These are phyloP conservation scores for Octodonta nipae DNA, from an alignment of 2,888 invertebrate genomes.

Conservation along the genomic window DNA sequence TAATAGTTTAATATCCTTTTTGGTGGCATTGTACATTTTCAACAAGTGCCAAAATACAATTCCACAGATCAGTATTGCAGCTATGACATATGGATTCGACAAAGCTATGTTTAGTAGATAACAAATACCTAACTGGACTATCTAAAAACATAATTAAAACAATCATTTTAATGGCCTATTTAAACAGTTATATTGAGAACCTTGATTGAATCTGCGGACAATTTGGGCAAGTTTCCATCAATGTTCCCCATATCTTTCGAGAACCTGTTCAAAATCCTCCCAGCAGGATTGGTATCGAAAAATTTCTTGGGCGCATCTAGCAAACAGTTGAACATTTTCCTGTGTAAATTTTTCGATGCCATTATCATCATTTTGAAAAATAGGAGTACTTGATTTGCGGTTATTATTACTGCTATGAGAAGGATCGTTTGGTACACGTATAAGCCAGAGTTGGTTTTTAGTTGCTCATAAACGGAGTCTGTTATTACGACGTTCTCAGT, in stretches of 20 bases:
- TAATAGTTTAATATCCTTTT: conserved; percentile 55
- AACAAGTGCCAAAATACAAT: conserved; percentile 51
- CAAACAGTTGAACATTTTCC: conserved; percentile 61
- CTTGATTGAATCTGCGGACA: conserved; percentile 46
- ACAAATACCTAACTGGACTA: too few species aligned
- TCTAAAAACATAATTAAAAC: too few species aligned
- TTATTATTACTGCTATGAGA: too few species aligned
- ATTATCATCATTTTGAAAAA: conserved; percentile 62
- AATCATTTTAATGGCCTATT: too few species aligned
- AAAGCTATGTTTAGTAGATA: conserved; percentile 55
- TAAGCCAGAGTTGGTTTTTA: too few species aligned
- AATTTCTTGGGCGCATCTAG: conserved; percentile 49
- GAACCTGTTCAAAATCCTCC: conserved; percentile 65
- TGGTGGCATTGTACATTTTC: conserved; percentile 50
- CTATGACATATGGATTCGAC: conserved; percentile 50
- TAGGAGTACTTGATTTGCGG: too few species aligned
- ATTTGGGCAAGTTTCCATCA: conserved; percentile 58
- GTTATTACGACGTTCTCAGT: too few species aligned
- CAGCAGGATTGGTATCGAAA: conserved; percentile 72
- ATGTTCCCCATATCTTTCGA: conserved; percentile 72
- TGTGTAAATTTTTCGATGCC: conserved; percentile 63
- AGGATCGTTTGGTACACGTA: too few species aligned
- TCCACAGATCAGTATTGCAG: conserved; percentile 47
- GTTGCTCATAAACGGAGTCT: too few species aligned
- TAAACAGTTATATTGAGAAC: too few species aligned